Evolutionary conservation across 2,113 vertebrate species (phyloP).

Genomic region (Chloebia gouldiae): DNA sequence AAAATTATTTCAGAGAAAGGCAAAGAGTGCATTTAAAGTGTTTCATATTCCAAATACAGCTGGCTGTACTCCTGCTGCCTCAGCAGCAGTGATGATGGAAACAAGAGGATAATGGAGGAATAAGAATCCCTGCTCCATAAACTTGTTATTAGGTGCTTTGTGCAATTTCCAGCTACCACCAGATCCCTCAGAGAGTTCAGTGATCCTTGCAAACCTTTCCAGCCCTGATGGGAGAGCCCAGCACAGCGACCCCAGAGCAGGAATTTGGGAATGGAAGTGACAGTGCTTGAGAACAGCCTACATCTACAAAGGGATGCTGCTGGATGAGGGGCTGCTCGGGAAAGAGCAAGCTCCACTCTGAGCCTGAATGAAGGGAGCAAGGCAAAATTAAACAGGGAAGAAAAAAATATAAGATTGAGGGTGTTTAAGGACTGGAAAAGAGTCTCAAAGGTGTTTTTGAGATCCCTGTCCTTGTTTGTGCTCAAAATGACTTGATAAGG

Average conservation of each 20-base stretch:
- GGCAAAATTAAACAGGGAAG: not conserved
- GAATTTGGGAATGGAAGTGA: not conserved
- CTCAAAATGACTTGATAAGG: not conserved
- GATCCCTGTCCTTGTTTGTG: not conserved
- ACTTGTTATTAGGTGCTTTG: not conserved
- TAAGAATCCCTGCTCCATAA: not conserved
- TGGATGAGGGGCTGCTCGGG: not conserved
- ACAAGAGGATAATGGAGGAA: not conserved
- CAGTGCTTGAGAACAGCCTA: not conserved
- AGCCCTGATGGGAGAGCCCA: not conserved
- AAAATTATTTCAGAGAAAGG: not conserved
- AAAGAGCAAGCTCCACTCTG: not conserved
- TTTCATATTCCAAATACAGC: not conserved
- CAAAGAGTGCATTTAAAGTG: fast-evolving
- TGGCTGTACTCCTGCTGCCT: not conserved
- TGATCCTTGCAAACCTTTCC: not conserved
- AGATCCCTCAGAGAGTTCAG: not conserved
- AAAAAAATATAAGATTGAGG: not conserved
- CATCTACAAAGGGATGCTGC: not conserved
- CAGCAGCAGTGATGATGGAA: not conserved
- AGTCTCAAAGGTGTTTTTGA: not conserved
- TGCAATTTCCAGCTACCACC: not conserved
- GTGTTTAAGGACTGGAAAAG: not conserved
- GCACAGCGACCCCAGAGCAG: not conserved
- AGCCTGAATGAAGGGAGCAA: not conserved